Evolutionary conservation across 2,888 invertebrate genomes (phyloP).

Genomic region (Heterodera filipjevi): DNA sequence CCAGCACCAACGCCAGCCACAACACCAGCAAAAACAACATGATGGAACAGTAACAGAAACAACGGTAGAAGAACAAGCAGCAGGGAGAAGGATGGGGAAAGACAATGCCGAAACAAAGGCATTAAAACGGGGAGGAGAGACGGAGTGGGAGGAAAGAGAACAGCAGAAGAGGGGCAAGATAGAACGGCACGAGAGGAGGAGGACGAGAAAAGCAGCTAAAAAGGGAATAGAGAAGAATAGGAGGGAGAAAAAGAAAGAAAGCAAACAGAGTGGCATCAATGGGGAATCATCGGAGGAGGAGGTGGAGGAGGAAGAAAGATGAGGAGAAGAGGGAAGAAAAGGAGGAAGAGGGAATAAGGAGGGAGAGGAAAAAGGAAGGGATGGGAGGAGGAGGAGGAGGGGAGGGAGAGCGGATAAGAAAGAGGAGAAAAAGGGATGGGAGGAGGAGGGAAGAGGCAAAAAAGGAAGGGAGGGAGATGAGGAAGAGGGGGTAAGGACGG

Average conservation of each 20-base stretch:
- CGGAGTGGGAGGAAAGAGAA: no score
- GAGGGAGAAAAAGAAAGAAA: no score
- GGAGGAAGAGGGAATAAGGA: background rate
- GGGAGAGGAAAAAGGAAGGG: no score
- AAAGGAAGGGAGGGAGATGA: background rate
- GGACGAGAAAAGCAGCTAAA: background rate
- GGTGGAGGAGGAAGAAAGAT: background rate
- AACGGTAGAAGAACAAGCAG: conserved; percentile 17
- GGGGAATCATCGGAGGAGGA: background rate
- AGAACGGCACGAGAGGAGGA: no score
- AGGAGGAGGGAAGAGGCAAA: no score
- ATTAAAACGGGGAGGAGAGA: no score
- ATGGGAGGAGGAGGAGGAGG: background rate
- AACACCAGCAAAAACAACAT: background rate
- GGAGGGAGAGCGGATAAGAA: background rate
- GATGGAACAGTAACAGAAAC: conserved; percentile 26
- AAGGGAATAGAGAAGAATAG: background rate
- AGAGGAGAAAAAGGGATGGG: no score
- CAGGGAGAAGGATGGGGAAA: background rate
- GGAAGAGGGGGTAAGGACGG: no score
- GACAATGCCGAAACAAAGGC: background rate
- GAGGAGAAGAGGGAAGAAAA: no score
- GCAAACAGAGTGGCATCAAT: background rate
- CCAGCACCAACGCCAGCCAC: no score
- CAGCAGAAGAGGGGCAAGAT: background rate